Conservation (phyloP, 2,888 invertebrate species). For the Mythimna albipuncta region DNA sequence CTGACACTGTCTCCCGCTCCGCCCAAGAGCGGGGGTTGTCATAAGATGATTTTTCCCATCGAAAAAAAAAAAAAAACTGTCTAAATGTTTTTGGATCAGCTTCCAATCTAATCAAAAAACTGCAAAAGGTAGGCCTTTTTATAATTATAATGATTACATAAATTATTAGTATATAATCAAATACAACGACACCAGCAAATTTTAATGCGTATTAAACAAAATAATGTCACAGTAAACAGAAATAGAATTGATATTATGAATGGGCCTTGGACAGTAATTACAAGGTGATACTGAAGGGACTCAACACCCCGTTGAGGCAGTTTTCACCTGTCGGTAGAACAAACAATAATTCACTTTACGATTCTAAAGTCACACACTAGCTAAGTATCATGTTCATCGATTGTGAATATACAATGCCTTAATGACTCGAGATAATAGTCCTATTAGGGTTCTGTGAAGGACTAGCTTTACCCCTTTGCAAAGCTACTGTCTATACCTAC, state of each 20-base stretch:
- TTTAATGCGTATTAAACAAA: not conserved
- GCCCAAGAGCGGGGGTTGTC: too few species aligned
- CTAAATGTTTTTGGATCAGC: not conserved
- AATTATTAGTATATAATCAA: not conserved
- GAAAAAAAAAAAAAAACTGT: too few species aligned
- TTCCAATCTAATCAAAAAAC: not conserved
- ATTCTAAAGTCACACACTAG: not conserved
- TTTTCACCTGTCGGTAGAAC: constrained; percentile 22
- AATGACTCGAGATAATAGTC: constrained; percentile 12
- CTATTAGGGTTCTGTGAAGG: not conserved
- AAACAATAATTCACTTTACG: constrained; percentile 4
- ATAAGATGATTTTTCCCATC: too few species aligned
- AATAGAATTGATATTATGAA: not conserved
- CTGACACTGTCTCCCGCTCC: too few species aligned
- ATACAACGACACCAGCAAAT: not conserved
- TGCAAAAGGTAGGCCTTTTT: too few species aligned
- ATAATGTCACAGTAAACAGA: not conserved
- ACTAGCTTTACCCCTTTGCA: not conserved
- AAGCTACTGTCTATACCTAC: not conserved
- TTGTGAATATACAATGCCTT: constrained; percentile 24
- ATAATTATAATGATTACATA: not conserved
- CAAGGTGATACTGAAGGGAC: not conserved
- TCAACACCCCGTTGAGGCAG: not conserved
- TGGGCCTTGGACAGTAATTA: constrained; percentile 8
- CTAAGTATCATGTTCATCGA: constrained; percentile 13